Conservation (phyloP, 2,797 vertebrate genomes). For the Platyrinchus mystaceus region DNA sequence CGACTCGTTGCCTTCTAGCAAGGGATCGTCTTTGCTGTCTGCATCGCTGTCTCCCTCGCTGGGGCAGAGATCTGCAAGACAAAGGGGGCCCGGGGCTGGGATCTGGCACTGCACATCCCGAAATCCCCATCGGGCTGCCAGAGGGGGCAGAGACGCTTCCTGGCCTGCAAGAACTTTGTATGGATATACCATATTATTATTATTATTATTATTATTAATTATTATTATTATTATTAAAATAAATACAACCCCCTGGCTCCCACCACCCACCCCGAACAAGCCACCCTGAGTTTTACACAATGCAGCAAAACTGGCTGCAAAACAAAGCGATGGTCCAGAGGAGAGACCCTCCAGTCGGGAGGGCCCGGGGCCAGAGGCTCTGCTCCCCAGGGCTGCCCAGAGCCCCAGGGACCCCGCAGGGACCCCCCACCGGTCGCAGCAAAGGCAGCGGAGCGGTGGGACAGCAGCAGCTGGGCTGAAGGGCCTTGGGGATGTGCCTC, state of each 20-base stretch:
- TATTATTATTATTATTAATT: no score
- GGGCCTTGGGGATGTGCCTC: neutral
- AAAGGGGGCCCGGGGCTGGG: neutral
- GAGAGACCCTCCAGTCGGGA: neutral
- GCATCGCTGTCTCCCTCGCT: constrained; percentile 96
- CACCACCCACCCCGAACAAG: neutral
- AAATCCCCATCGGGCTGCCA: neutral
- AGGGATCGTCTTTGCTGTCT: constrained; percentile 89
- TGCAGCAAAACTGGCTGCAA: neutral
- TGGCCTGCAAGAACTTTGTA: neutral
- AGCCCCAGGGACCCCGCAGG: neutral
- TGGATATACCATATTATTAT: neutral
- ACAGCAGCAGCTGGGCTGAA: neutral
- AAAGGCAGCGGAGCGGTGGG: neutral
- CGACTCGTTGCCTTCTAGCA: constrained; percentile 84
- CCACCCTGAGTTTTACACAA: neutral
- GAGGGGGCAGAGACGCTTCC: neutral
- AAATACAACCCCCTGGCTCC: neutral
- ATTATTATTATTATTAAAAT: neutral
- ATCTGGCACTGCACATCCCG: neutral
- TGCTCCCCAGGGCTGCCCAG: neutral
- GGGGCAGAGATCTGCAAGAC: constrained; percentile 86
- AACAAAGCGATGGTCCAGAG: neutral
- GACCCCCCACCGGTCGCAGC: neutral
- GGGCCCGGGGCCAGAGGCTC: neutral